A percentile compares a stretch with the other conserved stretches of the same genome.
phyloP scores from a whole-genome alignment of 92 coral and sea anemone species.

The Zoanthus gigantus region DNA sequence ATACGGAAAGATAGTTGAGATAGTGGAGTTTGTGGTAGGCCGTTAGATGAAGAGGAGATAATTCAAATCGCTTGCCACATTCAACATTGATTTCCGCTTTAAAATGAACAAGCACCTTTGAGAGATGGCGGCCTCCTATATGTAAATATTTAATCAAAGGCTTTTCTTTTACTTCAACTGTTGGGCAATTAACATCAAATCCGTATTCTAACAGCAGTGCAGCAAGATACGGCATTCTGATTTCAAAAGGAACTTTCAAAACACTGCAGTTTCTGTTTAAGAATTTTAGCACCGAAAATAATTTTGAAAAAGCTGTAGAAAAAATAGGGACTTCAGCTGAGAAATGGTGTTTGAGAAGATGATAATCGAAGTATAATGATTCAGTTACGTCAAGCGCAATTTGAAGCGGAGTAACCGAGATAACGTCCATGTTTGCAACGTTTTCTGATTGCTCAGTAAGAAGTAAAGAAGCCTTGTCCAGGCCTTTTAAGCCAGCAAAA shows the following conservation, averaged over 20 bases:
- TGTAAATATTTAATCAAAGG: conserved; percentile 38
- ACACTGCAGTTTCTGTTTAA: not conserved
- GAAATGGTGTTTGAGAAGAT: not conserved
- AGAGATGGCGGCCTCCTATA: conserved; percentile 64
- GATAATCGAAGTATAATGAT: not conserved
- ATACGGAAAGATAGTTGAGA: conserved; percentile 16
- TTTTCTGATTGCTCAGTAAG: not conserved
- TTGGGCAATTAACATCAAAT: conserved; percentile 12
- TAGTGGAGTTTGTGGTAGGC: conserved; percentile 39
- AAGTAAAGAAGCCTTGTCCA: not conserved
- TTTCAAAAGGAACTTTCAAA: not conserved
- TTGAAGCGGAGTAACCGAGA: not conserved
- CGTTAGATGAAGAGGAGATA: conserved; percentile 54
- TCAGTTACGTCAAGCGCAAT: not conserved
- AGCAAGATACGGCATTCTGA: not conserved
- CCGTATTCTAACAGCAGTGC: conserved; percentile 2
- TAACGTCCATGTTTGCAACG: not conserved
- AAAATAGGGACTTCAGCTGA: not conserved
- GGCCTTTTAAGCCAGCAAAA: conserved; percentile 12
- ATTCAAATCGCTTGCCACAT: conserved; percentile 45
- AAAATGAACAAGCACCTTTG: conserved; percentile 59
- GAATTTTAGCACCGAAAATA: not conserved
- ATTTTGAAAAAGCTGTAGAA: not conserved
- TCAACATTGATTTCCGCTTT: conserved; percentile 14
- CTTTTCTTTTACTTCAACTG: not conserved